phyloP scores from a whole-genome alignment of 2,888 invertebrate genomes.

The Trichacis sp. region DNA sequence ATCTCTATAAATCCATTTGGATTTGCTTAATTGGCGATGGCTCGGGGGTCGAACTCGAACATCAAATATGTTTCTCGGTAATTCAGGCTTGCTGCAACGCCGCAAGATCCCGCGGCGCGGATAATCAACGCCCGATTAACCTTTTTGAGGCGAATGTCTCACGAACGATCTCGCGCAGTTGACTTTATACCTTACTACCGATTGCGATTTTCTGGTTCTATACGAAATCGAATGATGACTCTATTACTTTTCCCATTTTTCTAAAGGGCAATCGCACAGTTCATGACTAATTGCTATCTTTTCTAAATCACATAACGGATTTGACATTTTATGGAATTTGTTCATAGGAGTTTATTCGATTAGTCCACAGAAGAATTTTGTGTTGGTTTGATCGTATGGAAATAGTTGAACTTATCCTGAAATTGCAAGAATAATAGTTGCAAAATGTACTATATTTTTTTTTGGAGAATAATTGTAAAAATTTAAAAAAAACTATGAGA shows the following conservation, averaged over 20 bases:
- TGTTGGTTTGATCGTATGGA: no score
- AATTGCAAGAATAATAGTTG: no score
- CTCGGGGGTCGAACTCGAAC: slow-evolving; percentile 20
- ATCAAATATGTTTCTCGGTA: slow-evolving; percentile 23
- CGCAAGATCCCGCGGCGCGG: slow-evolving; percentile 40
- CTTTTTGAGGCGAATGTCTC: slow-evolving; percentile 35
- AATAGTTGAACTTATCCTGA: no score
- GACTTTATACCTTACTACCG: slow-evolving; percentile 26
- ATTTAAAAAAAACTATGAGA: no score
- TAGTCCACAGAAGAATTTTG: no score
- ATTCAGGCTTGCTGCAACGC: slow-evolving; percentile 37
- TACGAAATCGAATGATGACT: not conserved
- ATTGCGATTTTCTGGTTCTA: not conserved
- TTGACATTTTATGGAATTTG: not conserved
- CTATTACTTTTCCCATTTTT: no score
- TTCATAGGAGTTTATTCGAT: not conserved
- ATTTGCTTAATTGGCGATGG: slow-evolving; percentile 35
- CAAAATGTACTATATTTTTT: no score
- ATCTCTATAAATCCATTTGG: slow-evolving; percentile 36
- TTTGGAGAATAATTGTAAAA: no score
- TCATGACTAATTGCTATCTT: no score
- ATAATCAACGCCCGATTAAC: slow-evolving; percentile 51
- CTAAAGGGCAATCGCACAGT: no score
- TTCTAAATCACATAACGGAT: no score
- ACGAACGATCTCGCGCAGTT: slow-evolving; percentile 27